A percentile compares a stretch with the other conserved stretches of the same genome.
Evolutionary conservation across 2,113 vertebrate species (phyloP).

Genomic region (Smithornis capensis): DNA sequence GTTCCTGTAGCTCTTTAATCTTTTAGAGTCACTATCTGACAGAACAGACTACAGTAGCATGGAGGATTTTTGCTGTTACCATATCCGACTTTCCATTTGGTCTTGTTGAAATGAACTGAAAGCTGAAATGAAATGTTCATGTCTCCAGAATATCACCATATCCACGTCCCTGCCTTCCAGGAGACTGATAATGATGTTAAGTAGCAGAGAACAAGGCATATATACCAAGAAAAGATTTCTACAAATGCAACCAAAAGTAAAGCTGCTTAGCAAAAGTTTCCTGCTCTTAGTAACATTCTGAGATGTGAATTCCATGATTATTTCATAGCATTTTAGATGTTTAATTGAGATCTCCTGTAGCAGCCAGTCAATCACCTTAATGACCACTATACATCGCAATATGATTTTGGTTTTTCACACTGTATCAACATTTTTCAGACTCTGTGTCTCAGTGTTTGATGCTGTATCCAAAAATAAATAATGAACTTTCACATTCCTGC

Average conservation of each 20-base stretch:
- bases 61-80: slow-evolving; percentile 26
- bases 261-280: background rate
- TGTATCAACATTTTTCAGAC: background rate
- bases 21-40: slow-evolving; percentile 20
- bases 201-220: background rate
- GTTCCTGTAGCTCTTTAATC: slow-evolving; percentile 37
- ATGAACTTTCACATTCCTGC: background rate
- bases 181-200: slow-evolving; percentile 25
- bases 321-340: background rate
- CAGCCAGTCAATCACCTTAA: background rate
- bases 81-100: slow-evolving; percentile 6
- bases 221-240: background rate
- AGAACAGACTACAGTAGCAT: slow-evolving; percentile 5
- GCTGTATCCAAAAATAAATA: background rate
- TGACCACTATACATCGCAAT: background rate
- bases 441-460: background rate
- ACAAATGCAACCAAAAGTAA: background rate
- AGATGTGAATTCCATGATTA: background rate
- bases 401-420: background rate
- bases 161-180: background rate
- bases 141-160: background rate
- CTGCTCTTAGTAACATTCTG: background rate
- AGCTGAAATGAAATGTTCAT: background rate
- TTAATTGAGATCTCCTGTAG: background rate
- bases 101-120: slow-evolving; percentile 6